Evolutionary conservation across 2,888 invertebrate species (phyloP).

Genomic region (Ennomos erosarius): DNA sequence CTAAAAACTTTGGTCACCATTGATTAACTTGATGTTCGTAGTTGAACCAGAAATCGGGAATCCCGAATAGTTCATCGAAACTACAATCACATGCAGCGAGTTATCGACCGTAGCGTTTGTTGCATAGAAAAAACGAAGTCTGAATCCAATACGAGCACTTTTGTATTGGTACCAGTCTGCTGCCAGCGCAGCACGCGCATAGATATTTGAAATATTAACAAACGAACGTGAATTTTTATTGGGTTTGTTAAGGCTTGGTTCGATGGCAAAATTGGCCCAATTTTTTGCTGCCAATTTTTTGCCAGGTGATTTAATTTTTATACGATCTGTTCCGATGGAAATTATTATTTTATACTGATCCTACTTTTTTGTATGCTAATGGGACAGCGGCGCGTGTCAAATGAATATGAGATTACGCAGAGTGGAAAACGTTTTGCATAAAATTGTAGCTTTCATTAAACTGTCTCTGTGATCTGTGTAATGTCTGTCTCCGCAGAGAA

Average conservation of each 20-base stretch:
- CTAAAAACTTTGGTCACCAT: too few relatives aligned
- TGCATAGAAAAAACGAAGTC: too few relatives aligned
- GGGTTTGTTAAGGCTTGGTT: constrained; percentile 10
- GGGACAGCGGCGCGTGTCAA: constrained; percentile 5
- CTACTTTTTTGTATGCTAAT: constrained; percentile 14
- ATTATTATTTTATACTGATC: constrained; percentile 16
- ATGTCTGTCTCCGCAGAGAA: too few relatives aligned
- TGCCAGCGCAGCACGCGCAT: neutral
- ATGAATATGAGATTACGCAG: constrained; percentile 22
- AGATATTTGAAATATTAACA: constrained; percentile 27
- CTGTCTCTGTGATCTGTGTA: too few relatives aligned
- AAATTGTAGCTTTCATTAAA: too few relatives aligned
- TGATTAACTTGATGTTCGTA: too few relatives aligned
- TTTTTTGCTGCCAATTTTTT: constrained; percentile 9
- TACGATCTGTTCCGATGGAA: constrained; percentile 18
- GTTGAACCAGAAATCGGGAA: too few relatives aligned
- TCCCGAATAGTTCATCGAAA: too few relatives aligned
- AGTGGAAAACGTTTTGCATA: constrained; percentile 4
- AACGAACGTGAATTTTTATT: constrained; percentile 25
- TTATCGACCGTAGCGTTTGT: too few relatives aligned
- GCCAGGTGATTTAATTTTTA: constrained; percentile 26
- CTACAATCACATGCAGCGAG: too few relatives aligned
- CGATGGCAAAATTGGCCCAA: constrained; percentile 21
- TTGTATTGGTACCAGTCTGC: neutral
- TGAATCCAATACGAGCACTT: too few relatives aligned